phyloP scores from a whole-genome alignment of 2,888 invertebrate genomes.

The Neria commutata region DNA sequence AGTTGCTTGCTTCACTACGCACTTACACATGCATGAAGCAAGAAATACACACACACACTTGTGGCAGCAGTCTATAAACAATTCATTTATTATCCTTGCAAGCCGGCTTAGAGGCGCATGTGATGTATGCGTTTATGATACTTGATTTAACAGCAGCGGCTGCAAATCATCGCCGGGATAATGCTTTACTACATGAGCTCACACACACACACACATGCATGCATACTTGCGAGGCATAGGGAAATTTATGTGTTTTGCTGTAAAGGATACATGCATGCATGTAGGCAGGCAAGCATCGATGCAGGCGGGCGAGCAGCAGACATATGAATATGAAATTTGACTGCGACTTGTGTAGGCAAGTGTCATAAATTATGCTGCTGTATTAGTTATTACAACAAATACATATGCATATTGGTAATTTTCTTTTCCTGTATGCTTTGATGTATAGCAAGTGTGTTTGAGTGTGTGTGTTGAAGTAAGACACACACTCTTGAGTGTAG shows the following conservation, averaged over 20 bases:
- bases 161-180: conserved; percentile 54
- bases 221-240: neutral
- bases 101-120: conserved; percentile 33
- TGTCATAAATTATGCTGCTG: conserved; percentile 55
- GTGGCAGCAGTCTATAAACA: conserved; percentile 21
- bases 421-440: no score
- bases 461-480: no score
- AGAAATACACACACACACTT: no score
- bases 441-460: no score
- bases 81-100: conserved; percentile 38
- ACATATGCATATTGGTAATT: no score
- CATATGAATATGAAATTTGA: conserved; percentile 5
- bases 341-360: conserved; percentile 48
- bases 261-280: neutral
- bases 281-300: neutral
- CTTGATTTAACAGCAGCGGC: conserved; percentile 58
- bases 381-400: conserved; percentile 28
- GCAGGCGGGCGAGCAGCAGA: neutral
- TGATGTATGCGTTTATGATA: conserved; percentile 50
- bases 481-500: no score
- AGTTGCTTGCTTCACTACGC: no score
- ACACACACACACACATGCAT: no score
- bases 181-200: neutral
- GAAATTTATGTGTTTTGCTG: conserved; percentile 4
- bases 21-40: no score